Conservation (phyloP, 2,113 vertebrate species). For the Neolamprologus devosi region DNA sequence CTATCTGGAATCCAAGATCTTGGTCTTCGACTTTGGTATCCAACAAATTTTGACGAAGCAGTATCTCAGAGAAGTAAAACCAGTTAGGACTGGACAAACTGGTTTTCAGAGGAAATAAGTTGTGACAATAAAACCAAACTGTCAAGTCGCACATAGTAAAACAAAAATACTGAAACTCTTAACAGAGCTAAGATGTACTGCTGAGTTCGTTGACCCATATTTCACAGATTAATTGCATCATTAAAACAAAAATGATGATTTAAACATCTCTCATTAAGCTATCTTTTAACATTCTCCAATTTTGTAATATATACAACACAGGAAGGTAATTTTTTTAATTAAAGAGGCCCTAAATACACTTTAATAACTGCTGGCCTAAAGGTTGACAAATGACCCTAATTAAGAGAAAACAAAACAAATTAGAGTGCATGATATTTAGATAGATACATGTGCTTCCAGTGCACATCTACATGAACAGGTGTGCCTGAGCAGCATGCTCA, state of each 20-base stretch:
- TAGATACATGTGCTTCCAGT: background rate
- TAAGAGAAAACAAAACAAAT: background rate
- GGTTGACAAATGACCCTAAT: background rate
- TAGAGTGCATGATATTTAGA: background rate
- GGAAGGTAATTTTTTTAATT: accelerated
- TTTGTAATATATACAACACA: background rate
- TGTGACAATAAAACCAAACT: background rate
- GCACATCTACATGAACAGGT: background rate
- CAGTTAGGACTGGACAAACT: background rate
- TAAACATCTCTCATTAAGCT: background rate
- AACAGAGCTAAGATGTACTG: background rate
- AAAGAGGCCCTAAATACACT: background rate
- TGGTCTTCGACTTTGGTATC: background rate
- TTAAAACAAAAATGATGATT: background rate
- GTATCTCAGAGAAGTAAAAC: background rate
- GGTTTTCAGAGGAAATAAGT: background rate
- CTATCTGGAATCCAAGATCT: background rate
- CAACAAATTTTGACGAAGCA: background rate
- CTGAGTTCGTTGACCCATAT: background rate
- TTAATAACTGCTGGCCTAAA: background rate
- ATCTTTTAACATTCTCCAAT: background rate
- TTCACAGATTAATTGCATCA: background rate
- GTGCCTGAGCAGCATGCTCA: background rate
- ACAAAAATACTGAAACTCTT: background rate
- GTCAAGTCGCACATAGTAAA: background rate